phyloP scores from a whole-genome alignment of 1,140 invertebrate species.

The Cotesia vestalis region DNA sequence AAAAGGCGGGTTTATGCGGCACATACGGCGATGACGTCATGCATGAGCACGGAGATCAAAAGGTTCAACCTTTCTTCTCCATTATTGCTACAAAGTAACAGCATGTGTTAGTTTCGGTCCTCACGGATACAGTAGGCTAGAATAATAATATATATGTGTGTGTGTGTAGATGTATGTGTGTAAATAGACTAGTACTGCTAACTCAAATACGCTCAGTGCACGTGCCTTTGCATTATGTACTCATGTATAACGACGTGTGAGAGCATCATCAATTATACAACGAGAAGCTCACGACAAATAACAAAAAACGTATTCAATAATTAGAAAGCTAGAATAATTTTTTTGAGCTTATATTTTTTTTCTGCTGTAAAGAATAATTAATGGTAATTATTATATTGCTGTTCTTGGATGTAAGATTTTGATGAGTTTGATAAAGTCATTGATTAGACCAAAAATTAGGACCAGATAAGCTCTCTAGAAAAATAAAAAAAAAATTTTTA shows the following conservation, averaged over 20 bases:
- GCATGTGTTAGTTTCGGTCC: constrained; percentile 26
- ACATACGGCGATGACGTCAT: constrained; percentile 49
- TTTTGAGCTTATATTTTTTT: no score
- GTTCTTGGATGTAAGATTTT: no score
- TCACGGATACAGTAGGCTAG: no score
- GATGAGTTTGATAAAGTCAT: no score
- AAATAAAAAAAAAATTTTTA: no score
- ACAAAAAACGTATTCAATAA: no score
- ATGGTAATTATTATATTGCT: no score
- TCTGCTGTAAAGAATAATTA: no score
- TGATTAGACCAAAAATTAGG: no score
- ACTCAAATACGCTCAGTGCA: background rate
- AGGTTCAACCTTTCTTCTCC: constrained; percentile 46
- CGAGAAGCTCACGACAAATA: no score
- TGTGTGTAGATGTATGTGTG: background rate
- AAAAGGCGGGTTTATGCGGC: background rate
- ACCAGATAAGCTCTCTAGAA: no score
- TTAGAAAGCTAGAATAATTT: no score
- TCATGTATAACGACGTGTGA: constrained; percentile 10
- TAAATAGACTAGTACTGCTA: background rate
- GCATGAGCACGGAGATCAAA: constrained; percentile 46
- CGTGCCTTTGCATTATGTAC: constrained; percentile 11
- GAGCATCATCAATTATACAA: background rate
- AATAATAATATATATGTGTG: constrained; percentile 32
- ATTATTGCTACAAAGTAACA: constrained; percentile 46